These are phyloP conservation scores for Lanius collurio DNA, from an alignment of 2,113 vertebrate species.

Conservation along the genomic window DNA sequence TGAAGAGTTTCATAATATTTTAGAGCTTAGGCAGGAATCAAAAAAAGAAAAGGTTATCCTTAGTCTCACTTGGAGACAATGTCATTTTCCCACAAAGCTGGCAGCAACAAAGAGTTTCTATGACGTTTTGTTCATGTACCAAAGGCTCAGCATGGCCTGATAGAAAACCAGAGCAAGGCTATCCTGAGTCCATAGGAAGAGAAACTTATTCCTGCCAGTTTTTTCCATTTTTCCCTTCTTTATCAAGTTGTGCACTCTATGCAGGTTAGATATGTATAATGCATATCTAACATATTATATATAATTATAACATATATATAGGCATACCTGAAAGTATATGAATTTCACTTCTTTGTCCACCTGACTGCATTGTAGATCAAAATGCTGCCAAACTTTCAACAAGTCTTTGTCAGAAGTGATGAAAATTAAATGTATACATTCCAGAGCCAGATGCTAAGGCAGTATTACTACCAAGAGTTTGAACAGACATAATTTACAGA, in stretches of 20 bases:
- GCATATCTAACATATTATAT: too few species aligned
- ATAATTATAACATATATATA: not conserved
- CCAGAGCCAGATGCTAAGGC: not conserved
- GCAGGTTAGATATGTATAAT: not conserved
- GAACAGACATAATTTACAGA: not conserved
- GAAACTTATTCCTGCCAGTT: not conserved
- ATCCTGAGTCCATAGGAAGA: not conserved
- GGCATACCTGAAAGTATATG: accelerated
- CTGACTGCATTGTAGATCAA: not conserved
- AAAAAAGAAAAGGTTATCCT: not conserved
- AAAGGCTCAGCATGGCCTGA: not conserved
- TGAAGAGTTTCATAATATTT: not conserved
- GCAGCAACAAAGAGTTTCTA: not conserved
- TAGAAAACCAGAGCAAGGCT: not conserved
- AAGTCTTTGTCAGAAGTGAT: not conserved
- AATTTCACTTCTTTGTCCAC: not conserved
- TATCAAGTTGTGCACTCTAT: not conserved
- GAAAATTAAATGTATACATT: not conserved
- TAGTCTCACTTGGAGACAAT: not conserved
- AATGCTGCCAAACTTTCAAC: not conserved
- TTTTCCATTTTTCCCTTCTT: not conserved
- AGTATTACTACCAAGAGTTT: not conserved
- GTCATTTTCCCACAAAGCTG: not conserved
- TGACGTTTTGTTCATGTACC: not conserved
- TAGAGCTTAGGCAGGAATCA: not conserved